Evolutionary conservation across 92 coral and sea anemone genomes (phyloP).

Genomic region (Siderastrea radians): DNA sequence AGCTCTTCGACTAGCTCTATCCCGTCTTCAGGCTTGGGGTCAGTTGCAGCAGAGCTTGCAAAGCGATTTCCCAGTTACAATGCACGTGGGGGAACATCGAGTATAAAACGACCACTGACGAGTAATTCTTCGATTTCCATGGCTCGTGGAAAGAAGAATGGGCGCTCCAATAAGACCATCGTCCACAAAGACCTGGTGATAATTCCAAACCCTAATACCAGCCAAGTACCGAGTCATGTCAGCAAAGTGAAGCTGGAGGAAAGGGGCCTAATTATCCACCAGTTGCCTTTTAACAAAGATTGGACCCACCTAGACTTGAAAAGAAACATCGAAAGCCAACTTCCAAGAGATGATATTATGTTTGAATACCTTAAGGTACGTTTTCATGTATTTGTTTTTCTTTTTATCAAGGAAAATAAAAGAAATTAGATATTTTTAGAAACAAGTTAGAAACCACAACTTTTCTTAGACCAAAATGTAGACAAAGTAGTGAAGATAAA

Average conservation of each 20-base stretch:
- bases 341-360: too few species aligned
- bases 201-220: slow-evolving; percentile 43
- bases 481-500: too few species aligned
- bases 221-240: slow-evolving; percentile 56
- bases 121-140: not conserved
- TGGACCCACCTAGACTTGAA: too few species aligned
- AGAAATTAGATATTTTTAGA: too few species aligned
- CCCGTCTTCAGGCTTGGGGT: slow-evolving; percentile 1
- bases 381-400: too few species aligned
- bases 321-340: too few species aligned
- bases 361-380: slow-evolving; percentile 37
- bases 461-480: too few species aligned
- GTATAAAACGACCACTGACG: slow-evolving; percentile 1
- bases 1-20: slow-evolving; percentile 12
- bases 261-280: slow-evolving; percentile 55
- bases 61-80: slow-evolving; percentile 46
- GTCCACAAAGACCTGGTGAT: slow-evolving; percentile 54
- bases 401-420: too few species aligned
- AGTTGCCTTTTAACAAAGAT: too few species aligned
- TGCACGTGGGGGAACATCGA: slow-evolving; percentile 1
- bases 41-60: slow-evolving; percentile 42
- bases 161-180: too few species aligned
- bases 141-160: too few species aligned
- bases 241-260: slow-evolving; percentile 53
- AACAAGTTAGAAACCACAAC: too few species aligned